These are phyloP conservation scores for Nothobranchius furzeri DNA, from an alignment of 2,113 vertebrate genomes.

Conservation along the genomic window DNA sequence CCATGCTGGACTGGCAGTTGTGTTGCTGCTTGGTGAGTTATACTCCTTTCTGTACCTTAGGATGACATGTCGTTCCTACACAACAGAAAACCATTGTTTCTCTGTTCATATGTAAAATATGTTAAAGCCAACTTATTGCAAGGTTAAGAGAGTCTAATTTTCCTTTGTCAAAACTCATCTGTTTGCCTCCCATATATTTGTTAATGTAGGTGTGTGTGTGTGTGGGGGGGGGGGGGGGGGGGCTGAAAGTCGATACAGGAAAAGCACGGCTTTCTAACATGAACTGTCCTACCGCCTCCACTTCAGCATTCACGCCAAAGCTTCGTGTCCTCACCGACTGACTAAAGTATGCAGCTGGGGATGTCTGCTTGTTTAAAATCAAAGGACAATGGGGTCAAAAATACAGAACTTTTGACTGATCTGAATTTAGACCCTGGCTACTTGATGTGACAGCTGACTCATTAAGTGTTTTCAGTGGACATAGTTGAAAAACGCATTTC, in stretches of 20 bases:
- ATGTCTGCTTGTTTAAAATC: conserved; percentile 30
- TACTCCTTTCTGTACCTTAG: conserved; percentile 34
- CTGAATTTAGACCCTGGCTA: conserved; percentile 12
- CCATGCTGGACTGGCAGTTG: conserved; percentile 60
- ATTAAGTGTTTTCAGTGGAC: not conserved
- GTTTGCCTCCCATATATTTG: not conserved
- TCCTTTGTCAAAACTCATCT: conserved; percentile 14
- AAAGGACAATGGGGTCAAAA: conserved; percentile 37
- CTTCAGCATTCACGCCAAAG: conserved; percentile 3
- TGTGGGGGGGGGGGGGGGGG: not conserved
- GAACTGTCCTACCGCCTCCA: not conserved
- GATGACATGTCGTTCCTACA: conserved; percentile 23
- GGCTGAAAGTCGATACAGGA: conserved; percentile 15
- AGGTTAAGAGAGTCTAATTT: not conserved
- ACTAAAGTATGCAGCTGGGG: not conserved
- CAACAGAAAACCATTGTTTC: not conserved
- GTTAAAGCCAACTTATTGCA: not conserved
- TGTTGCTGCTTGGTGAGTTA: conserved; percentile 72
- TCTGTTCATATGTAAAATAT: not conserved
- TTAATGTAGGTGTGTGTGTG: not conserved
- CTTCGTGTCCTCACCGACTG: conserved; percentile 1
- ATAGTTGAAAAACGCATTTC: too few relatives aligned
- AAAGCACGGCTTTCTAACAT: conserved; percentile 13
- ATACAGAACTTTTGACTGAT: conserved; percentile 1
- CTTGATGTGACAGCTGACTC: not conserved